Base-by-base conservation (phyloP, 2,113 vertebrate species). In the Anguilla japonica region DNA sequence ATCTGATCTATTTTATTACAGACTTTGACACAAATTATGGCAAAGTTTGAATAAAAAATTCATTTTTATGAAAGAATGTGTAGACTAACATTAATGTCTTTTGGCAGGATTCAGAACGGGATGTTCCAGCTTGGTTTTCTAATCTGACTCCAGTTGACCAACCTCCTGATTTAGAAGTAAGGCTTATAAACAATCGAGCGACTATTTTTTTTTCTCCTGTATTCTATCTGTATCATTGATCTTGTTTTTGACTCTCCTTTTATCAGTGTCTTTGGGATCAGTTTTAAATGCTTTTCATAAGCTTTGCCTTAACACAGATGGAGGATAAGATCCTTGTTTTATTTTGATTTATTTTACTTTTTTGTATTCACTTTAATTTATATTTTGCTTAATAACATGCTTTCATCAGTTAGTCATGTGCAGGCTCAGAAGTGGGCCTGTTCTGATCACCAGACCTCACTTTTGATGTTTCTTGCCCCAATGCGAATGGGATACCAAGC, bases 71-170 rank as follows among this genome's bases (percentile, higher is more conserved):
- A 53, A 79, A 50, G 71, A 20, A 40, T 13, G 46, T 46, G 75
- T 82, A 34, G 34, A 34, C 34, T 34, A 82, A 18, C 26, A 3
- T 18, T 40, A 22, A 5, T 87, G 5, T 8, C 91, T 80, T 90
- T 2, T 89, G 91, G n/a, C 93, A 99, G 98, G 97, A 96, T 84
- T 94, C 96, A 1, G 95, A 97, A 56, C 92, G 94, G 91, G 95
- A 96, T 75, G 95, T 97, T 83, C 96, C 97, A 79, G 96, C 97
- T 88, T 98, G 98, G 98, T 93, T 99, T 34, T 97, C 97, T 40
- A 96, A 97, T 89, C 93, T 98, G 88, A 94, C 94, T 39, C 93
- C 96, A 71, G 94, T 88, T 0, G 97, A 98, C 81, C 95, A 94
- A 11, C 95, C 96, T 43, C 84, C 91, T 56, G 94, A 96, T 84